A percentile compares a stretch with the other conserved stretches of the same genome.
Evolutionary conservation across 2,113 vertebrate species (phyloP).

Genomic region (Xyrauchen texanus): DNA sequence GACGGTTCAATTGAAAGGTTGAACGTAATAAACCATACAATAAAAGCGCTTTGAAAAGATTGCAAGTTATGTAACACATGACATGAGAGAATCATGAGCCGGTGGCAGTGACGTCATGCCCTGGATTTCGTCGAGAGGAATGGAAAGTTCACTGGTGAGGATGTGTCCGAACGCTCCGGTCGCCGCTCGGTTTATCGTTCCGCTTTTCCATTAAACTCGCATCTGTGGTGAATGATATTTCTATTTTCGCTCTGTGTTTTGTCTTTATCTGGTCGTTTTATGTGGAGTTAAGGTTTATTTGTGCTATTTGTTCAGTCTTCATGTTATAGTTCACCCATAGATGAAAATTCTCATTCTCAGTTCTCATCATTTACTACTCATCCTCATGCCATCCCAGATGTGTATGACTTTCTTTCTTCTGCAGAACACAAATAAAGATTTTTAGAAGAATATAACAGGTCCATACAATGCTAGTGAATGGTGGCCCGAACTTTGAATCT

Average conservation of each 20-base stretch:
- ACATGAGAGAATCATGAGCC: conserved; percentile 44
- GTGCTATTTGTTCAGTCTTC: no score
- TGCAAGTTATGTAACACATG: conserved; percentile 50
- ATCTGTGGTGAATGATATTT: neutral
- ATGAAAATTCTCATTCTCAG: no score
- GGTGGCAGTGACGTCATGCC: conserved; percentile 54
- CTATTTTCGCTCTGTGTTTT: neutral
- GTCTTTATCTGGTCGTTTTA: neutral
- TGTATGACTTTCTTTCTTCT: no score
- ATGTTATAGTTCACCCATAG: no score
- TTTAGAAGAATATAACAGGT: no score
- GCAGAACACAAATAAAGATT: no score
- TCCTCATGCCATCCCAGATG: no score
- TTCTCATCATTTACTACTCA: no score
- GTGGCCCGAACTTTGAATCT: no score
- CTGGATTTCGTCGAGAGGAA: conserved; percentile 36
- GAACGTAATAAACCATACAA: neutral
- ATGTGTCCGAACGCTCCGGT: neutral
- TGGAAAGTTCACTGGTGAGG: no score
- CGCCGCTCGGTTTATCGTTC: neutral
- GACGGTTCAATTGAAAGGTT: neutral
- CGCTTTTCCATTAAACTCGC: neutral
- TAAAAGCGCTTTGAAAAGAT: conserved; percentile 40
- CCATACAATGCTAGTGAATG: no score
- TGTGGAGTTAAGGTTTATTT: neutral